Base-by-base conservation (phyloP, 53 echinoderm and acorn worm species). In the Temnopleurus reevesii region DNA sequence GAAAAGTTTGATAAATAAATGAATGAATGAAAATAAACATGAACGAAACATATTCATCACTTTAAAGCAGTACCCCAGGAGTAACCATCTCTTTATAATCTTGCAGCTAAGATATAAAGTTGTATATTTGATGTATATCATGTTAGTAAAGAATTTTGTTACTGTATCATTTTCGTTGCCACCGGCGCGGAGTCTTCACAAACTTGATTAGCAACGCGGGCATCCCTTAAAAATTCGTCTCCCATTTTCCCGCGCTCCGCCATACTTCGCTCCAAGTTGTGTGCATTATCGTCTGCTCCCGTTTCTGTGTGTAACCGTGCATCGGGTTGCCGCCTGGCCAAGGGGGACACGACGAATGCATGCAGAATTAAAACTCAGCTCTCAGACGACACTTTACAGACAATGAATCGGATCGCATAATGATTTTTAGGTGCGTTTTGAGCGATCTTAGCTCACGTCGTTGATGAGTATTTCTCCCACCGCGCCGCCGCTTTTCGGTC, bases 391-490 rank as follows among this genome's bases (percentile, higher is more conserved):
- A 71, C 71, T 71, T 24, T 56, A 35, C 71, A 71, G 71, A 71
- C 71, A 71, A 71, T 43, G 41, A 71, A 38, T 38, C 21, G 8
- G 41, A 18, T 71, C 71, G 38, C 71, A 71, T 71, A 71, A 71
- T 71, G 71, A 71, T 71, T 41, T 66, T 71, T 21, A 71, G 71
- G 71, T 71, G 71, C 21, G 71, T 71, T 71, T 71, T 71, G 36
- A 41, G 71, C 36, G 43, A 19, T 71, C 71, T 41, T 41, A 71
- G 21, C 71, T 19, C 15, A 63, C 63, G 18, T 31, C 63, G 71
- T 71, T 41, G 71, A 71, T 33, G 31, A 34, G 12, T 63, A 63
- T 63, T 29, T 41, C 43, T 33, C 2, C 41, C n/a, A 12, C 71
- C 41, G 19, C 41, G 38, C 71, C 21, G n/a, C n/a, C n/a, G n/a